These are phyloP conservation scores for Rafetus swinhoei DNA, from an alignment of 2,113 vertebrate species.

Conservation along the genomic window DNA sequence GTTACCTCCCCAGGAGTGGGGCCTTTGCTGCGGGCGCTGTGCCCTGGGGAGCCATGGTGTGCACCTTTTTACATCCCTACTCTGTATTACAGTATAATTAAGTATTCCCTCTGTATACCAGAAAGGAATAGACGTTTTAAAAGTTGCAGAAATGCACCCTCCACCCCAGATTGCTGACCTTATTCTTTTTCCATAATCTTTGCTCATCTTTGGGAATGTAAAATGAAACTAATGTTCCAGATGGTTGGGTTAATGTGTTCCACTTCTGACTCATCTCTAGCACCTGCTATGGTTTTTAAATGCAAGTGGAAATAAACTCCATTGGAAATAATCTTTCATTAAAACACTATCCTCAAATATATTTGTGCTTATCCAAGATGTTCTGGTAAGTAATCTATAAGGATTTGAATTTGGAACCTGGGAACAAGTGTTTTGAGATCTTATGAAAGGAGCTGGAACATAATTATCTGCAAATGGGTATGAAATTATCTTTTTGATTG, in stretches of 20 bases:
- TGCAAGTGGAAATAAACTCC: not conserved
- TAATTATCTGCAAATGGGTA: not conserved
- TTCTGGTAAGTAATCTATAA: conserved; percentile 18
- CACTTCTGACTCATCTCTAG: not conserved
- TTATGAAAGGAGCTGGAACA: conserved; percentile 10
- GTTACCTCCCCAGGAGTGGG: too few species aligned
- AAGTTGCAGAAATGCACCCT: not conserved
- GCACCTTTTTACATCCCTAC: not conserved
- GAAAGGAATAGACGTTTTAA: not conserved
- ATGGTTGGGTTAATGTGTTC: not conserved
- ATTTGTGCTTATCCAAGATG: not conserved
- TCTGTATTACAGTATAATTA: not conserved
- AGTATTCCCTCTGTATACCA: not conserved
- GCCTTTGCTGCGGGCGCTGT: too few species aligned
- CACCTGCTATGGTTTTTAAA: not conserved
- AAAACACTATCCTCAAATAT: not conserved
- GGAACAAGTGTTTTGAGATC: not conserved
- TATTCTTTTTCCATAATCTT: not conserved
- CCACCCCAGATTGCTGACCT: not conserved
- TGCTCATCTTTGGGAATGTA: not conserved
- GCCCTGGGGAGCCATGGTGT: too few species aligned
- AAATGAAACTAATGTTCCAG: not conserved
- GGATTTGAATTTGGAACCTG: not conserved
- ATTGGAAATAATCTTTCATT: not conserved
- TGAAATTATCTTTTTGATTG: not conserved